A percentile compares a stretch with the other conserved stretches of the same genome.
These are phyloP conservation scores for Emydura subglobosa DNA, from an alignment of 2,113 vertebrate species.

Conservation along the genomic window DNA sequence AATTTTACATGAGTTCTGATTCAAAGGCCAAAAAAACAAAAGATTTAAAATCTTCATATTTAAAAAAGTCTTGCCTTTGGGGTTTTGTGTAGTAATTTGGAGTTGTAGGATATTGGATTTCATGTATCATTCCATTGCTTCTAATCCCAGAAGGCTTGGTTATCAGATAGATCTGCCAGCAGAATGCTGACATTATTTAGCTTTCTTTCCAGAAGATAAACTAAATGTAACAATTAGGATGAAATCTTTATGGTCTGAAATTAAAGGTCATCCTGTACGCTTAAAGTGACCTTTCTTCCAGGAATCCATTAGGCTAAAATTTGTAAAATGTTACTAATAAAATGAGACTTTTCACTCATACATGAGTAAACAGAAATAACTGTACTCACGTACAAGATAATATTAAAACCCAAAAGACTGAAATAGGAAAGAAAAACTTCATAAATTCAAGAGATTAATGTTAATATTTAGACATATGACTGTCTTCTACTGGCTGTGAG, in stretches of 20 bases:
- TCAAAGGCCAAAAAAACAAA: not conserved
- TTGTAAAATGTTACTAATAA: slow-evolving; percentile 2
- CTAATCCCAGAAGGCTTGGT: not conserved
- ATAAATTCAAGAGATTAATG: not conserved
- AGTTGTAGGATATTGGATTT: not conserved
- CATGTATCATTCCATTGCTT: slow-evolving; percentile 11
- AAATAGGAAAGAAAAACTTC: slow-evolving; percentile 7
- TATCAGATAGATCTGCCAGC: not conserved
- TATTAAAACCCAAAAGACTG: not conserved
- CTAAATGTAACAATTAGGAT: not conserved
- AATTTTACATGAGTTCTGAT: not conserved
- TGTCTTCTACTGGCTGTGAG: not conserved
- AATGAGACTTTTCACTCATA: not conserved
- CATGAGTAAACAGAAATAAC: not conserved
- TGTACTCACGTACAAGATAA: not conserved
- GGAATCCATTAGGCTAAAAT: slow-evolving; percentile 10
- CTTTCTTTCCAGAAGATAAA: not conserved
- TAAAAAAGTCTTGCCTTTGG: not conserved
- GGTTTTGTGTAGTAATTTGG: slow-evolving; percentile 8
- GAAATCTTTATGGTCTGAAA: not conserved
- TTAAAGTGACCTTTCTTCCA: slow-evolving; percentile 23
- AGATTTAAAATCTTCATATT: not conserved
- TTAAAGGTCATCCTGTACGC: not conserved
- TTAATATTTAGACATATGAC: not conserved
- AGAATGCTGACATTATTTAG: not conserved